Base-by-base conservation (phyloP, 2,888 invertebrate species). In the Ormyrus rosae region DNA sequence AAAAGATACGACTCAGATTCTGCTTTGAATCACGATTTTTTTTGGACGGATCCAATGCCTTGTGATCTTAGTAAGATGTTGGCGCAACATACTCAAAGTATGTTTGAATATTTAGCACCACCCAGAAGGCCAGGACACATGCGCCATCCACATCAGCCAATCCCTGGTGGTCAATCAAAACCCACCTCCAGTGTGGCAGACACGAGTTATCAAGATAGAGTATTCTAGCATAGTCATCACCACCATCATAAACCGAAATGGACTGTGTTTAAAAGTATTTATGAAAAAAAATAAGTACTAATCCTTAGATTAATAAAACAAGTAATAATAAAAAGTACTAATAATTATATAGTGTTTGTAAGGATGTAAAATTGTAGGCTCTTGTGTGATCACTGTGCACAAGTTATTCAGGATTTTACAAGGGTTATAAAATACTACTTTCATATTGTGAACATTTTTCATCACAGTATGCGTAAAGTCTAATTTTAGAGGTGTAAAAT, bases 31-130 rank as follows among this genome's bases (percentile, higher is more conserved):
- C 99, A 99, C 89, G 98, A 98, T 89, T 99, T 99, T 92, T 99
- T 99, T 92, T 99, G 98, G 98, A 96, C 96, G 6, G 98, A 98
- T 90, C 99, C 99, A 0, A 96, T 98, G 96, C 98, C 99, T 0
- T 95, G 95, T 88, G 96, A 96, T 88, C 91, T 97, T 56, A 95
- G 94, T 73, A 96, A 96, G 91, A 98, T 97, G 97, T 91, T 98
- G 83, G 96, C 96, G 0, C 96, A 96, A 86, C 95, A 96, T 92
- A 95, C 94, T 83, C 96, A 93, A 84, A 97, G 97, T 91, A 98
- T 98, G 97, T 98, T 98, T 91, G 98, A 98, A 89, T 98, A 96
- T 91, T 92, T 97, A 80, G 94, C 96, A 83, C 93, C 95, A 83
- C 95, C 96, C 77, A 87, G 97, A 87, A 88, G 97, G 87, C 92